These are phyloP conservation scores for Hylia prasina DNA, from an alignment of 2,113 vertebrate genomes.

Conservation along the genomic window DNA sequence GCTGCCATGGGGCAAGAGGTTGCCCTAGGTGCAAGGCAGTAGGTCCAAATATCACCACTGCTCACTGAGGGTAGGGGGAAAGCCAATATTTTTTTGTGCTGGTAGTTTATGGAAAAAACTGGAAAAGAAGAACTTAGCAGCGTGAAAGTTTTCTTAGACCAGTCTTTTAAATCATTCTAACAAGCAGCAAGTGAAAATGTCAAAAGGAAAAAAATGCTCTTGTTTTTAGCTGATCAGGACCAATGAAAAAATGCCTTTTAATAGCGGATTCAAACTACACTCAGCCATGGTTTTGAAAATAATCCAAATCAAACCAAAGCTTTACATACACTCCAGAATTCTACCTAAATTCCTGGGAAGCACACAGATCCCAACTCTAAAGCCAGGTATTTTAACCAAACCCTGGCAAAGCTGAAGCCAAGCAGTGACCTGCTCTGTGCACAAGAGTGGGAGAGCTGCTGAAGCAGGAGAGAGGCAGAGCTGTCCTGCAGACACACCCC, in stretches of 20 bases:
- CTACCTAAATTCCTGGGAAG: not conserved
- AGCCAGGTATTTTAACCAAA: not conserved
- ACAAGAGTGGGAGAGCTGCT: not conserved
- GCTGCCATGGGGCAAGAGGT: not conserved
- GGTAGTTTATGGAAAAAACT: not conserved
- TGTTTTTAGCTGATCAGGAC: not conserved
- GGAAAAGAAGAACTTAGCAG: not conserved
- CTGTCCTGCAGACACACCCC: not conserved
- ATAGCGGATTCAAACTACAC: not conserved
- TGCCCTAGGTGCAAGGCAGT: rapidly evolving
- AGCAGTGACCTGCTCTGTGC: not conserved
- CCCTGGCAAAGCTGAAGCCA: not conserved
- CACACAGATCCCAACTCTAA: not conserved
- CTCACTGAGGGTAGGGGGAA: not conserved
- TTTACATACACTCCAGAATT: not conserved
- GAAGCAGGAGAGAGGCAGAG: not conserved
- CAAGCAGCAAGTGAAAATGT: not conserved
- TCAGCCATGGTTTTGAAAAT: not conserved
- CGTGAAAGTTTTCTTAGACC: not conserved
- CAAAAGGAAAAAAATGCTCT: not conserved
- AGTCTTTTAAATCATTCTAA: not conserved
- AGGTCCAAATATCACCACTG: not conserved
- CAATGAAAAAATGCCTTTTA: not conserved
- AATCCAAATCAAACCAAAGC: not conserved
- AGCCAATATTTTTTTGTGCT: not conserved